Percentiles rank a stretch among this genome's conserved stretches.
Conservation (phyloP, 2,113 vertebrate species). For the Tursiops truncatus region DNA sequence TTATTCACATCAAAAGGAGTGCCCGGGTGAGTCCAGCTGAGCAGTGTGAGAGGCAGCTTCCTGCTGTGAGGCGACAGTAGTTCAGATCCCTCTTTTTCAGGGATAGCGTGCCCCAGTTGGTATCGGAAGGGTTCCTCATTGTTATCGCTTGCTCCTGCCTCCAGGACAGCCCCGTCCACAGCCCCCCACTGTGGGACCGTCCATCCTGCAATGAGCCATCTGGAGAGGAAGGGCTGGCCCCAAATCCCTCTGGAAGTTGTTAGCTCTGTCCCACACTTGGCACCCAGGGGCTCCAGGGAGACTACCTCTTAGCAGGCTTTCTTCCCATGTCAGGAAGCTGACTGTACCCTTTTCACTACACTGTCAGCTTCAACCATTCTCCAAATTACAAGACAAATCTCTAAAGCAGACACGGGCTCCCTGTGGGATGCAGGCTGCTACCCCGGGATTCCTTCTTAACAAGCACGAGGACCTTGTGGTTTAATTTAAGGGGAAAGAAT, state of each 20-base stretch:
- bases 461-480: neutral
- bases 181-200: neutral
- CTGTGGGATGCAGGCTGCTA: neutral
- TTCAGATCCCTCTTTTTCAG: conserved; percentile 49
- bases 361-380: conserved; percentile 39
- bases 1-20: conserved; percentile 52
- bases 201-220: conserved; percentile 55
- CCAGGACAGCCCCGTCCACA: neutral
- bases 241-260: conserved; percentile 67
- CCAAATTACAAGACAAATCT: conserved; percentile 60
- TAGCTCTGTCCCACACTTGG: conserved; percentile 61
- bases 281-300: neutral
- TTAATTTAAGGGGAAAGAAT: neutral
- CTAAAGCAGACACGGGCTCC: neutral
- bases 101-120: conserved; percentile 38
- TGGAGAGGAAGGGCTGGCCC: conserved; percentile 42
- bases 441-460: conserved; percentile 2
- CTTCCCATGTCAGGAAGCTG: conserved; percentile 50
- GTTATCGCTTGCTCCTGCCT: conserved; percentile 37
- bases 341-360: conserved; percentile 25
- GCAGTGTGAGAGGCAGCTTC: conserved; percentile 49
- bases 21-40: neutral
- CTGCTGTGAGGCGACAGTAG: conserved; percentile 49
- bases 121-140: conserved; percentile 27
- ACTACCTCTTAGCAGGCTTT: conserved; percentile 29